phyloP scores from a whole-genome alignment of 2,888 invertebrate genomes.

The Drosophila sordidula region DNA sequence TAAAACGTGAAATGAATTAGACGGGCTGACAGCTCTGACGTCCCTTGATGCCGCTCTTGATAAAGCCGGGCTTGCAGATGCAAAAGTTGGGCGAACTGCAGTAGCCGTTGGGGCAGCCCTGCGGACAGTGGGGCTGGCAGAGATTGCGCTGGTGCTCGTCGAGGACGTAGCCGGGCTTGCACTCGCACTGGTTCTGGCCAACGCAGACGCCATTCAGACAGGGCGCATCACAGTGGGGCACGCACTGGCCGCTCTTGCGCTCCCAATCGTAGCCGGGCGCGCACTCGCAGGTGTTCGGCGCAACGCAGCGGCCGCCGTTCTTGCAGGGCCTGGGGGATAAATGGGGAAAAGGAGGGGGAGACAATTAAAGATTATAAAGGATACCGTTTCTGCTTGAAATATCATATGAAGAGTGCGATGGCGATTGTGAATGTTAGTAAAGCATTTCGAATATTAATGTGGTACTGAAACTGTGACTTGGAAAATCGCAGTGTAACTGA shows the following conservation, averaged over 20 bases:
- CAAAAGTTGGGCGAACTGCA: constrained; percentile 91
- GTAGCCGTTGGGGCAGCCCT: constrained; percentile 90
- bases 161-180: constrained; percentile 86
- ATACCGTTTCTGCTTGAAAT: too few relatives aligned
- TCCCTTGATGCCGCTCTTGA: constrained; percentile 84
- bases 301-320: constrained; percentile 85
- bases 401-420: too few relatives aligned
- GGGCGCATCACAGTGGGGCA: constrained; percentile 87
- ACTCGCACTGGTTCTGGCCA: constrained; percentile 88
- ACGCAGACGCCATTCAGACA: constrained; percentile 90
- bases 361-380: too few relatives aligned
- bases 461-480: too few relatives aligned
- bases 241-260: constrained; percentile 84
- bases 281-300: constrained; percentile 84
- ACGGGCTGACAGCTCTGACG: constrained; percentile 87
- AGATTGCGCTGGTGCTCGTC: constrained; percentile 84
- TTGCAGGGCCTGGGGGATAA: constrained; percentile 73
- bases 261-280: constrained; percentile 76
- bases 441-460: too few relatives aligned
- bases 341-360: not conserved
- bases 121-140: constrained; percentile 88
- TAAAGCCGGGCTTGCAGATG: constrained; percentile 89
- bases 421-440: too few relatives aligned
- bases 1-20: constrained; percentile 31
- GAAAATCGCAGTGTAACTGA: too few relatives aligned